phyloP scores from a whole-genome alignment of 2,113 vertebrate species.

The Zosterops borbonicus region DNA sequence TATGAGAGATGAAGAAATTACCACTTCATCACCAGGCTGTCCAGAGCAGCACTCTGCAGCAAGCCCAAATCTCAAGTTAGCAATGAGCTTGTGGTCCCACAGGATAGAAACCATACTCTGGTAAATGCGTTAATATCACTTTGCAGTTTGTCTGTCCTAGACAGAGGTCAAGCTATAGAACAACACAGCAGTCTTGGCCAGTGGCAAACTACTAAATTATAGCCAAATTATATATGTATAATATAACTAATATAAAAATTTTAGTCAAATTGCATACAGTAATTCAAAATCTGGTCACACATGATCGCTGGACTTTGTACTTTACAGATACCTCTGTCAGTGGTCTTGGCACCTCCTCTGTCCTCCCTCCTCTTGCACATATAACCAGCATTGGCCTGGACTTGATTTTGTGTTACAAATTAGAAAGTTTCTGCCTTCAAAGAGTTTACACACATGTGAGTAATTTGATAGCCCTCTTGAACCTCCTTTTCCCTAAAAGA shows the following conservation, averaged over 20 bases:
- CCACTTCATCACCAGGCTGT: background rate
- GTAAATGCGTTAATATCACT: background rate
- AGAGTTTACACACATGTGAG: background rate
- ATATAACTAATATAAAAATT: background rate
- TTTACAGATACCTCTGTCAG: background rate
- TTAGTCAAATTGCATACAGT: background rate
- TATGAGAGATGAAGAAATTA: background rate
- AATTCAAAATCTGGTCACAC: background rate
- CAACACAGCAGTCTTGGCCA: background rate
- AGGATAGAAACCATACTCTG: background rate
- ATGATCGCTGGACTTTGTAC: background rate
- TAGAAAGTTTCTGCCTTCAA: background rate
- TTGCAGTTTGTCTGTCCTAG: background rate
- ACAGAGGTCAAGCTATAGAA: background rate
- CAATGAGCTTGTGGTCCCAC: background rate
- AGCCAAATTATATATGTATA: background rate
- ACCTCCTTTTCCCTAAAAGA: background rate
- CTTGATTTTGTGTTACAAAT: background rate
- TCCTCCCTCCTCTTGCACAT: background rate
- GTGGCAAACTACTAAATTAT: background rate
- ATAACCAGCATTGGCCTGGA: background rate
- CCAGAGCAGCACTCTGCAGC: background rate
- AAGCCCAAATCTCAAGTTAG: background rate
- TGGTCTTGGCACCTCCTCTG: background rate
- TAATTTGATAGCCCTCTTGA: background rate